Percentiles rank a stretch among this genome's conserved stretches.
phyloP scores from a whole-genome alignment of 2,113 vertebrate species.

The Protobothrops mucrosquamatus region DNA sequence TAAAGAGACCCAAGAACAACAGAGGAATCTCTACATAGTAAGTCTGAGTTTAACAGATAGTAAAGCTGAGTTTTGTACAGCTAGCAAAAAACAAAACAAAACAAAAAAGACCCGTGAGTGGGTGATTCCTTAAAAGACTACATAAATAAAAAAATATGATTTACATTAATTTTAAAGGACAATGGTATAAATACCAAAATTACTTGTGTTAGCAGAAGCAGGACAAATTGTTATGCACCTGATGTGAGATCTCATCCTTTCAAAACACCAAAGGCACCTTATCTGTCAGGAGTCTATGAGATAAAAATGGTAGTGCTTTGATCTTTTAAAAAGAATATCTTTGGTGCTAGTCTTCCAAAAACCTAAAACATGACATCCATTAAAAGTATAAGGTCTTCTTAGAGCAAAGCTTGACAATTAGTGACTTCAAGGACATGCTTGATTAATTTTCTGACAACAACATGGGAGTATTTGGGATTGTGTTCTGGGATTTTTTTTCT shows the following conservation, averaged over 20 bases:
- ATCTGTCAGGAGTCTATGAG: conserved; percentile 62
- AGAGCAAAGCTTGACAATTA: neutral
- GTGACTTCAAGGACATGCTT: neutral
- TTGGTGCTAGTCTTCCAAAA: conserved; percentile 12
- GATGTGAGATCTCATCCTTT: conserved; percentile 73
- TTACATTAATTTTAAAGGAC: conserved; percentile 61
- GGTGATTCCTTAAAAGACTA: conserved; percentile 85
- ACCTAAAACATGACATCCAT: neutral
- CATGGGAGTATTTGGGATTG: neutral
- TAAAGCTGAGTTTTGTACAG: conserved; percentile 78
- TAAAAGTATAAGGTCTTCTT: neutral
- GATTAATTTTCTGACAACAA: neutral
- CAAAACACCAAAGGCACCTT: conserved; percentile 72
- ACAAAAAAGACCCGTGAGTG: conserved; percentile 69
- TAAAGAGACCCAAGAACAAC: conserved; percentile 78
- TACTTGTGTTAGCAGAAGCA: conserved; percentile 75
- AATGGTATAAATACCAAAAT: conserved; percentile 87
- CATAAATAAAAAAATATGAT: conserved; percentile 68
- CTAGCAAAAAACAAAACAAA: conserved; percentile 73
- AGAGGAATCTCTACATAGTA: conserved; percentile 83
- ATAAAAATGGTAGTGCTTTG: conserved; percentile 62
- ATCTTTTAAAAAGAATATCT: conserved; percentile 57
- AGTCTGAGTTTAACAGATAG: conserved; percentile 85
- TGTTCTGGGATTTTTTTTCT: neutral
- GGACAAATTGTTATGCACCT: conserved; percentile 69